Base-by-base conservation (phyloP, 2,888 invertebrate species). In the Elgonia sp. region DNA sequence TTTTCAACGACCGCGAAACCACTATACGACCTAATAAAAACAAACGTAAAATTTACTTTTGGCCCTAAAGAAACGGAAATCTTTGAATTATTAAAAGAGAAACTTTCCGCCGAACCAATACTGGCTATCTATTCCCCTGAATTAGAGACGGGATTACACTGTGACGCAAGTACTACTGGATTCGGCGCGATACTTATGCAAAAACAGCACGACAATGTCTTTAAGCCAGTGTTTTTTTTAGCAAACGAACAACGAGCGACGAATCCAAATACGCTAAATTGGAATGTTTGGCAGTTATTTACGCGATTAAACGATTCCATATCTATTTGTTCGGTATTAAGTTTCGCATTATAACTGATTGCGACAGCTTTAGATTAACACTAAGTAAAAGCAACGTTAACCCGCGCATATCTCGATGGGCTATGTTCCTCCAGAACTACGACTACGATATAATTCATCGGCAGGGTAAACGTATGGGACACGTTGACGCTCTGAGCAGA, bases 21-120 rank as follows among this genome's bases (percentile, higher is more conserved):
- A 0, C 21, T 62, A 3, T 67, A 79, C 16, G 39, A 69, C 6
- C 18, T 55, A 6, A 21, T 39, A 20, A 55, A 85, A 50, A 29
- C 1, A 29, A 5, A 29, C 5, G 29, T 5, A 21, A 42, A 75
- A 14, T 93, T 92, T 88, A 53, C 84, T 39, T 92, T 92, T 73
- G 89, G 87, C 0, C 40, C 21, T 20, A 57, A 89, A 21, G 90
- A 93, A n/a, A 53, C 37, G 37, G 70, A 70, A 53, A 37, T 37
- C 1, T 70, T 53, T 62, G 62, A 62, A 9, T 14, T 14, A 10
- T 80, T 80, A 62, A 70, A 70, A 21, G 7, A n/a, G 9, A 53
- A 53, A n/a, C 37, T 70, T 21, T 18, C 63, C 29, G 21, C 18
- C n/a, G 29, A 16, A 42, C 37, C 62, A n/a, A 60, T 70, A 9